Percentiles rank a stretch among this genome's conserved stretches.
Evolutionary conservation across 2,797 vertebrate genomes (phyloP).

Genomic region (Sebastes matsubarae): DNA sequence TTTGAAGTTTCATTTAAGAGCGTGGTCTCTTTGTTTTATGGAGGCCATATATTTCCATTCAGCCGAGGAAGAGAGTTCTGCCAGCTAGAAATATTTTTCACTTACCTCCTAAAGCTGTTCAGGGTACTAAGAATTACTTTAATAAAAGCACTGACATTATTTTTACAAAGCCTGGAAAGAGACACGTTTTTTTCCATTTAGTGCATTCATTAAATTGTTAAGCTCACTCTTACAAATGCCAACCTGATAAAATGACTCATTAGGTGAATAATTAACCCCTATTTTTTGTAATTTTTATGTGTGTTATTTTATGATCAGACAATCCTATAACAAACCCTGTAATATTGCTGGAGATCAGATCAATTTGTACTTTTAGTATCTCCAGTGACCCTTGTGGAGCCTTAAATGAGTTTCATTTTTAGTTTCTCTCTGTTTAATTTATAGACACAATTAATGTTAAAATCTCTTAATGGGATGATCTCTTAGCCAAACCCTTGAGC

Average conservation of each 20-base stretch:
- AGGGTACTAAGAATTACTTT: neutral
- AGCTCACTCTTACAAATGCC: neutral
- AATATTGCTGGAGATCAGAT: neutral
- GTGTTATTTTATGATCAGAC: neutral
- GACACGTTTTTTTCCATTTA: neutral
- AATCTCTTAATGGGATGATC: neutral
- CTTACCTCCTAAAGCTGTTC: constrained; percentile 5
- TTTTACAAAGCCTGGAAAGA: constrained; percentile 5
- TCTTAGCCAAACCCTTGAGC: neutral
- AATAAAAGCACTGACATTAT: neutral
- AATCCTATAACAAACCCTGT: neutral
- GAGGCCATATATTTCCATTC: constrained; percentile 19
- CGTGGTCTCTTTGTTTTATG: neutral
- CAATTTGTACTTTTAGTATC: neutral
- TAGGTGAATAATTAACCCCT: neutral
- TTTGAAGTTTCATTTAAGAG: constrained; percentile 6
- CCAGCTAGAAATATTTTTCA: constrained; percentile 5
- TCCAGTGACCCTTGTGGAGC: neutral
- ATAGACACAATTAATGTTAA: neutral
- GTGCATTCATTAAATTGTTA: constrained; percentile 8
- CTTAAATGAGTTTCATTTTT: neutral
- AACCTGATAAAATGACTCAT: neutral
- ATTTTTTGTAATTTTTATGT: neutral
- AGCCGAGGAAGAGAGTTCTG: neutral
- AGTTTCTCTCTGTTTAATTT: neutral